phyloP scores from a whole-genome alignment of 2,113 vertebrate genomes.

The Barbus barbus region DNA sequence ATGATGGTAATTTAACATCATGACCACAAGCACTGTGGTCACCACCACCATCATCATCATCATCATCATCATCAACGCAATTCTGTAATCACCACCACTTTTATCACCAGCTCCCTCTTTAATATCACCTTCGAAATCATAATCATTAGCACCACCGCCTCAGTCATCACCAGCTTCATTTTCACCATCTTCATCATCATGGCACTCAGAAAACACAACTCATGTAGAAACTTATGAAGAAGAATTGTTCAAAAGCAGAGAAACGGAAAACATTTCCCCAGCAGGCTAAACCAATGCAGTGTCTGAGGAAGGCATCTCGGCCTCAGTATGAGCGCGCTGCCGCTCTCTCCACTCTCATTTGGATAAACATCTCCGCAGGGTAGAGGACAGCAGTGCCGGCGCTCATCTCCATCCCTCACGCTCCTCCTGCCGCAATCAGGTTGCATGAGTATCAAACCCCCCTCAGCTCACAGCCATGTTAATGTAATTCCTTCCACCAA shows the following conservation, averaged over 20 bases:
- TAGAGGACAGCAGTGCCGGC: conserved; percentile 25
- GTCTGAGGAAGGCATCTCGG: conserved; percentile 17
- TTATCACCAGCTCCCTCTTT: neutral
- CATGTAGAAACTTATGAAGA: neutral
- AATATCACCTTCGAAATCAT: neutral
- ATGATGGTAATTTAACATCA: too few species aligned
- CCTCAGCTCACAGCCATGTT: conserved; percentile 39
- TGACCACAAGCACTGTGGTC: too few species aligned
- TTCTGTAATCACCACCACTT: neutral
- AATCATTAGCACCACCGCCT: neutral
- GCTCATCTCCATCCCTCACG: conserved; percentile 42
- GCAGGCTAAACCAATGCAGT: conserved; percentile 10
- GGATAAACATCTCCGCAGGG: conserved; percentile 52
- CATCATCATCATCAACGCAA: neutral
- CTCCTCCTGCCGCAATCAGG: conserved; percentile 45
- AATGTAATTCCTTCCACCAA: conserved; percentile 44
- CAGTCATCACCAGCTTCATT: neutral
- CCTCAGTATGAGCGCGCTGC: conserved; percentile 7
- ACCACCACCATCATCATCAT: neutral
- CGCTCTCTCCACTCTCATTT: conserved; percentile 14
- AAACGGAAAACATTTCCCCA: conserved; percentile 6
- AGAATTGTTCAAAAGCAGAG: conserved; percentile 8
- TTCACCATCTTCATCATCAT: neutral
- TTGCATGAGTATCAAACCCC: conserved; percentile 46
- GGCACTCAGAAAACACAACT: neutral